Evolutionary conservation across 2,888 invertebrate genomes (phyloP), one percentile per base, ranked within the genome.

Genomic region (Andrena chrysosceles): DNA sequence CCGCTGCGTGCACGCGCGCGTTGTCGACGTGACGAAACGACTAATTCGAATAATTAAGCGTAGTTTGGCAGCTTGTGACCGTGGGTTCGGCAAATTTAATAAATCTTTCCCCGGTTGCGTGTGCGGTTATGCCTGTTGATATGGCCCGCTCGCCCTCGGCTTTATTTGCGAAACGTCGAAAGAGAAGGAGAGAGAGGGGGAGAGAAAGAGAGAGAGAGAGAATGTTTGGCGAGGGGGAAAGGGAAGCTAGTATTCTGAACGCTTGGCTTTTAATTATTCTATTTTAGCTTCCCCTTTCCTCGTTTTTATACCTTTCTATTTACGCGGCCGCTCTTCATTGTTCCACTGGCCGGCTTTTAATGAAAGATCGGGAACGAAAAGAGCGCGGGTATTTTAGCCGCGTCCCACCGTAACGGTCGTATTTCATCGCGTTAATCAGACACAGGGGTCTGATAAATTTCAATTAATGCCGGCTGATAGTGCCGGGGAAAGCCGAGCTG

Each of bases 41-140:
- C 56, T 83, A 83, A 84, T 84, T 76, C 83, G 83, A 73, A 83
- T 83, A 84, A 83, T 84, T 84, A 83, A 83, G 76, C 69, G 83
- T 70, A 78, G 79, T 84, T 84, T 83, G 83, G 83, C 83, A 83
- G 83, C 83, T 75, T 60, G 74, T 71, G 83, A 82, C 77, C 75
- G 64, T 56, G 69, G 75, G 63, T 83, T 78, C 59, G 75, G 75
- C 63, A 77, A 83, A 84, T 84, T 78, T 75, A 83, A 83, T 83
- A 84, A 83, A 84, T 79, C 69, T 75, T 79, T 72, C 62, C 16
- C 62, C 26, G 69, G 52, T 20, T 26, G 75, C 63, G 71, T 73
- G 68, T 56, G 78, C 71, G 71, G 66, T 77, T 75, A 71, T 75
- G 83, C 83, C 83, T 75, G 74, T 84, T 75, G 77, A 83, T 82